Base-by-base conservation (phyloP, 2,888 invertebrate species). In the Carpatolechia fugitivella region DNA sequence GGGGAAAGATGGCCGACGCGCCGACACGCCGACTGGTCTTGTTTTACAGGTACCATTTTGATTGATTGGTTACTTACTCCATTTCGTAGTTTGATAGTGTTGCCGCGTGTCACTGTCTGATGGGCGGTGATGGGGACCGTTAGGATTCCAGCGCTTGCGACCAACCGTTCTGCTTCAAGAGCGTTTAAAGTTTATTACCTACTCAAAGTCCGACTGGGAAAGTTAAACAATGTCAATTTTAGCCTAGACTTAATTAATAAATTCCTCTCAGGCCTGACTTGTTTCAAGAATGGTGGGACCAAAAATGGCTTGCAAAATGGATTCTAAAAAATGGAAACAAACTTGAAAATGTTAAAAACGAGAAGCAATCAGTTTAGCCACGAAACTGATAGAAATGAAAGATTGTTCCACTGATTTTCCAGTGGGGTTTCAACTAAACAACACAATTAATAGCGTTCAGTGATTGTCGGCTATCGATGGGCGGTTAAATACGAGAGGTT, bases 1-100 rank as follows among this genome's bases (percentile, higher is more conserved):
- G 52, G 47, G 53, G 48, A 56, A 57, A 57, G 57, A 59, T 57
- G 50, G 56, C 48, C 60, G 33, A 16, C 54, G 41, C 40, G 54
- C 51, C 55, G 35, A 24, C 55, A 54, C 40, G 55, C 51, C 48
- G 55, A 55, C 57, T 29, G 31, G 14, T 53, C 36, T 58, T 56
- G 48, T 56, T 36, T 52, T 55, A 46, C 51, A 53, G 35, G 46
- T 53, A 59, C 53, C 53, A 51, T 20, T 44, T 14, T 52, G 52
- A 54, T 52, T 54, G 52, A 57, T 60, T 56, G 49, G 36, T 54
- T 20, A 38, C 41, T 33, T 31, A 40, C 14, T 53, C 20, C 16
- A 6, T 53, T 29, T 30, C 4, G 46, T n/a, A 29, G 24, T 46
- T 16, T 46, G 8, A 13, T 46, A 24, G 16, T 46, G 11, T 16